Percentiles rank a stretch among this genome's conserved stretches.
Conservation (phyloP, 2,113 vertebrate species). For the Pterocles burchelli region DNA sequence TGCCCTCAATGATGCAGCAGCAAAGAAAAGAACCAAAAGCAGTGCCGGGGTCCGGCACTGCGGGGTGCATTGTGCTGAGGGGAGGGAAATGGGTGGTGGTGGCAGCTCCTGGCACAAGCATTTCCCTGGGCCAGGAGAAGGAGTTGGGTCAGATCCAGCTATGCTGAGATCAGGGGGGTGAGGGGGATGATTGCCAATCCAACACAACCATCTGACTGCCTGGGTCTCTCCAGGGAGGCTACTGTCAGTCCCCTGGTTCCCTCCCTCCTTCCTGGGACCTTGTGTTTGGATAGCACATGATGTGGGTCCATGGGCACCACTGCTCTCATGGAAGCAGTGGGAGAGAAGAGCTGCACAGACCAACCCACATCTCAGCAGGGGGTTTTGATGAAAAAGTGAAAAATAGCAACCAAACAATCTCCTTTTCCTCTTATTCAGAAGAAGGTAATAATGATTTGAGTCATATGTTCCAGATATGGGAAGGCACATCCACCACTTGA, state of each 20-base stretch:
- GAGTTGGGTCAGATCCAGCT: background rate
- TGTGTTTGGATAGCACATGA: background rate
- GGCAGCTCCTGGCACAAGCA: background rate
- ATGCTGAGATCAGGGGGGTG: background rate
- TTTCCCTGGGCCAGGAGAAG: background rate
- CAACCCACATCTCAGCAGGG: background rate
- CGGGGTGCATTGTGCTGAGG: background rate
- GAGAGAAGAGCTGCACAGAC: background rate
- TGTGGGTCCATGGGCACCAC: background rate
- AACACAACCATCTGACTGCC: background rate
- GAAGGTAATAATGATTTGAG: conserved; percentile 14
- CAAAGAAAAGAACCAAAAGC: background rate
- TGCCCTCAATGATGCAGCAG: background rate
- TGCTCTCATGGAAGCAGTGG: background rate
- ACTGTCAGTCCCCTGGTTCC: background rate
- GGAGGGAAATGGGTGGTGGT: fast-evolving
- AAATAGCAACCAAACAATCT: background rate
- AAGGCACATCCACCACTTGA: background rate
- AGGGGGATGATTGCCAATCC: background rate
- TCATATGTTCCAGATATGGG: background rate
- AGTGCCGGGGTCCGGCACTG: background rate
- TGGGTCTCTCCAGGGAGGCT: background rate
- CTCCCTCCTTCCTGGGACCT: background rate
- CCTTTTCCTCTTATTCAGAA: conserved; percentile 30
- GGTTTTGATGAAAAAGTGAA: background rate